Evolutionary conservation across 2,797 vertebrate genomes (phyloP).

Genomic region (Triplophysa yarkandensis): DNA sequence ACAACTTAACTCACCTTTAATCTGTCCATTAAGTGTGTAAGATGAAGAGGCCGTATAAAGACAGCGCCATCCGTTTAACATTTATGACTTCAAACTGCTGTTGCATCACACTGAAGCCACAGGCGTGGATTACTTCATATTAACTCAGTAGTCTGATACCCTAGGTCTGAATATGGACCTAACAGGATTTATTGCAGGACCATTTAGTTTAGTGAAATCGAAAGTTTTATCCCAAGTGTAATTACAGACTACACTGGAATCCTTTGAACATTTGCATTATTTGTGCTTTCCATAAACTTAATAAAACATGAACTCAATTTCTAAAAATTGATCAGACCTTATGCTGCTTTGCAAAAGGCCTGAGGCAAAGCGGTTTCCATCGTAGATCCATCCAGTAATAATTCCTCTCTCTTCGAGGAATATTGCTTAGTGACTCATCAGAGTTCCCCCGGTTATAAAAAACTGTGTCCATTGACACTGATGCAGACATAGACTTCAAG

Average conservation of each 20-base stretch:
- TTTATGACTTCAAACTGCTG: constrained; percentile 48
- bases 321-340: background rate
- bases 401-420: background rate
- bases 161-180: constrained; percentile 15
- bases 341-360: background rate
- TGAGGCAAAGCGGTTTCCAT: constrained; percentile 8
- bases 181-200: constrained; percentile 34
- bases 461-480: constrained; percentile 15
- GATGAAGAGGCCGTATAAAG: constrained; percentile 24
- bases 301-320: constrained; percentile 14
- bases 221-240: constrained; percentile 12
- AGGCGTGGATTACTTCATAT: constrained; percentile 51
- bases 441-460: background rate
- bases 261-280: constrained; percentile 14
- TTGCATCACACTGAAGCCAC: constrained; percentile 32
- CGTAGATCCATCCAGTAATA: background rate
- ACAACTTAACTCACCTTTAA: constrained; percentile 12
- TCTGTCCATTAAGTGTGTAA: constrained; percentile 17
- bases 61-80: constrained; percentile 44
- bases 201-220: constrained; percentile 31
- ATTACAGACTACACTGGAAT: background rate
- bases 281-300: constrained; percentile 9
- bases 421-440: background rate
- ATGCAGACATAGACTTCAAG: constrained; percentile 32
- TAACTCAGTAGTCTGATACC: constrained; percentile 42